Conservation (phyloP, 2,113 vertebrate genomes). For the Etia nguti region DNA sequence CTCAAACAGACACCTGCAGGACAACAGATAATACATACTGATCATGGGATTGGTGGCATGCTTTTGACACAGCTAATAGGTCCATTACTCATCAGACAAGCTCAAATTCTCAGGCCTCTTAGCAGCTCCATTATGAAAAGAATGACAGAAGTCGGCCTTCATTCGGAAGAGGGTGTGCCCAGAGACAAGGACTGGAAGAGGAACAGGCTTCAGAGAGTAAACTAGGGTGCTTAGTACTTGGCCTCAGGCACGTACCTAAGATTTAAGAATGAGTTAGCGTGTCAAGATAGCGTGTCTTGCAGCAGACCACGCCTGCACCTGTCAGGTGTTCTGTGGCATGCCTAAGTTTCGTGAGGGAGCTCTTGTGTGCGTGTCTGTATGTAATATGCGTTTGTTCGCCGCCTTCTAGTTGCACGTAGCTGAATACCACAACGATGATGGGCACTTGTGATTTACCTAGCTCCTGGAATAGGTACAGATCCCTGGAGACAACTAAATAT, state of each 20-base stretch:
- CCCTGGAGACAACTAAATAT: constrained; percentile 60
- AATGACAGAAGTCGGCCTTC: constrained; percentile 49
- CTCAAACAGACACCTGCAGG: constrained; percentile 9
- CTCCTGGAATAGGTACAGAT: background rate
- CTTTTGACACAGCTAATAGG: constrained; percentile 41
- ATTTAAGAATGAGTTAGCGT: constrained; percentile 82
- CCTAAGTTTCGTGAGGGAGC: constrained; percentile 62
- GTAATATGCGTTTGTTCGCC: constrained; percentile 9
- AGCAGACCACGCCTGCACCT: constrained; percentile 76
- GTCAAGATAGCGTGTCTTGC: constrained; percentile 76
- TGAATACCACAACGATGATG: constrained; percentile 52
- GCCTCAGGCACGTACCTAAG: constrained; percentile 61
- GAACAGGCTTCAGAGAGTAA: constrained; percentile 61
- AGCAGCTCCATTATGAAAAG: constrained; percentile 46
- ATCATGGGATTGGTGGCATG: constrained; percentile 41
- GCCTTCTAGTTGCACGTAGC: constrained; percentile 46
- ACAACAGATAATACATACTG: constrained; percentile 29
- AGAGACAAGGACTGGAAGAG: constrained; percentile 51
- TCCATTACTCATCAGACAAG: constrained; percentile 50
- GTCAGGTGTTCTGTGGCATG: constrained; percentile 74
- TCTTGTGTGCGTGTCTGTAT: constrained; percentile 13
- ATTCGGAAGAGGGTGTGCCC: constrained; percentile 62
- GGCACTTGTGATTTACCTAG: constrained; percentile 53
- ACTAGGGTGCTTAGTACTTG: constrained; percentile 41
- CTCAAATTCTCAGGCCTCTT: constrained; percentile 54